Evolutionary conservation across 2,888 invertebrate species (phyloP).

Genomic region (Encarsia formosa): DNA sequence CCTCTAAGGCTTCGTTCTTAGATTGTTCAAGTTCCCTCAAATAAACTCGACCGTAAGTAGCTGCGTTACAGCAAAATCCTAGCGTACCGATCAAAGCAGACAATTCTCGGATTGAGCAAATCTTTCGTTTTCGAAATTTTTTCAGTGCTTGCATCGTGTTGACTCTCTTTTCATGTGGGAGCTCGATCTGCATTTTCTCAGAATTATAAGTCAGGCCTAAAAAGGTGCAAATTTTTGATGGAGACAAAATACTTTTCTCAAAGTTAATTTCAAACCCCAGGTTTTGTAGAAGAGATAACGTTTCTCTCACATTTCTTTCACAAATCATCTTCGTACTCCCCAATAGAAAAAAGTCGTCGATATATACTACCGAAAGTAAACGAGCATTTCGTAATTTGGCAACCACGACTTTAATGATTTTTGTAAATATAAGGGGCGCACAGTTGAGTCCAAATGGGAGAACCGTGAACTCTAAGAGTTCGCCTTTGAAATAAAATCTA

Average conservation of each 20-base stretch:
- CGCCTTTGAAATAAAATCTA: slow-evolving; percentile 12
- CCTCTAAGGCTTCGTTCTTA: not conserved
- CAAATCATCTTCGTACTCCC: slow-evolving; percentile 6
- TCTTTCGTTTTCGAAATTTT: not conserved
- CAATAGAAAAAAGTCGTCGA: slow-evolving; percentile 17
- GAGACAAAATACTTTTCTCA: slow-evolving; percentile 4
- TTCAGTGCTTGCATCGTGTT: not conserved
- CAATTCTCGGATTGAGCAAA: slow-evolving; percentile 20
- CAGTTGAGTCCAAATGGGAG: slow-evolving; percentile 21
- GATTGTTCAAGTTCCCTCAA: slow-evolving; percentile 1
- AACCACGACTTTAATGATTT: slow-evolving; percentile 18
- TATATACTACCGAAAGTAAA: slow-evolving; percentile 3
- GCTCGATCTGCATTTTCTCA: not conserved
- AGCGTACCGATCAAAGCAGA: not conserved
- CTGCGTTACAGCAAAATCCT: not conserved
- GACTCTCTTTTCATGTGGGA: not conserved
- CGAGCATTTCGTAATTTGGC: slow-evolving; percentile 1
- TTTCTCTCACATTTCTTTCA: not conserved
- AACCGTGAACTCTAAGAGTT: slow-evolving; percentile 16
- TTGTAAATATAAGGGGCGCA: slow-evolving; percentile 19
- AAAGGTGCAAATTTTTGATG: slow-evolving; percentile 1
- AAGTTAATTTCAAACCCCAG: slow-evolving; percentile 8
- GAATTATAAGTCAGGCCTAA: slow-evolving; percentile 9
- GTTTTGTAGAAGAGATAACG: not conserved
- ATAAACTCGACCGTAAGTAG: slow-evolving; percentile 4